Base-by-base conservation (phyloP, 2,113 vertebrate genomes). In the Nothobranchius furzeri region DNA sequence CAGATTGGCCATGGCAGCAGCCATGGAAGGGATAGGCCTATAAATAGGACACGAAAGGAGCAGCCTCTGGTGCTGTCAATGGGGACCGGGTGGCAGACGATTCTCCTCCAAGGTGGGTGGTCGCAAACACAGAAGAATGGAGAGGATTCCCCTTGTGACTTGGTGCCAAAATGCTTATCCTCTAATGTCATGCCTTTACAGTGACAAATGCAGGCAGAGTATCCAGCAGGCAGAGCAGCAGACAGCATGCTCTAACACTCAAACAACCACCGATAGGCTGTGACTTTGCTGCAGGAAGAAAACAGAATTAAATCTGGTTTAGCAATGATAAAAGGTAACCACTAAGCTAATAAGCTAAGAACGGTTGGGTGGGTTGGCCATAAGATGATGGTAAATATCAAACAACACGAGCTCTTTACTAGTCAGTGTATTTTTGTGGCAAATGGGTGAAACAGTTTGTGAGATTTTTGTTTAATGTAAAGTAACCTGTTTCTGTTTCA, bases 1-100 rank as follows among this genome's bases (percentile, higher is more conserved):
- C 72, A 87, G 87, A 91, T 89, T 14, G 78, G 62, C 68, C 49
- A 14, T 88, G 88, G 86, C 88, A 90, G 87, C 30, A 65, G 75
- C 73, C 47, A 49, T 14, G 46, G 77, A 72, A n/a, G 45, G 82
- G 68, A 72, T n/a, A 3, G 53, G 67, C 69, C 85, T 84, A 81
- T 78, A 84, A 84, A 90, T 85, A 89, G 82, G 54, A 76, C 20
- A 13, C 64, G 60, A 69, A 63, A 81, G 75, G 64, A 25, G 15
- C 66, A 55, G 76, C 83, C 68, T 52, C 52, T 73, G 79, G 75
- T 81, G 79, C 81, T 84, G 82, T 84, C 83, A 80, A 43, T 63
- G 81, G 70, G 64, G 73, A 85, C 78, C 75, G 76, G 70, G 73
- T 79, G 77, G 80, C 79, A 78, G 82, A 76, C 60, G 56, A 76